Evolutionary conservation across 2,888 invertebrate species (phyloP).

Genomic region (Tachina lurida): DNA sequence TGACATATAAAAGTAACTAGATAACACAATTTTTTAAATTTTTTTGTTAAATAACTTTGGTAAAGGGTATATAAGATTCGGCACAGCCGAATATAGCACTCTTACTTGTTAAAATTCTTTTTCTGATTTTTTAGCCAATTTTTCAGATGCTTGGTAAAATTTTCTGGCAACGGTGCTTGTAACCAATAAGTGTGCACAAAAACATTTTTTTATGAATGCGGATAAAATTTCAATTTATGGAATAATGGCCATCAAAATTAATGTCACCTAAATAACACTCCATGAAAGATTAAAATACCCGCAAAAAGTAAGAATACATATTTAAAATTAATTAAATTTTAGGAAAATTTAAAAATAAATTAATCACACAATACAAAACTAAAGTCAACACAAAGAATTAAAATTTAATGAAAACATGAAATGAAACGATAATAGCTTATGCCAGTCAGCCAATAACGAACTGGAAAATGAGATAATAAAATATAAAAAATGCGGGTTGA

Average conservation of each 20-base stretch:
- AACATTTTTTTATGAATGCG: too few relatives aligned
- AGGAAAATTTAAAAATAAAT: constrained; percentile 16
- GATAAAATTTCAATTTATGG: not conserved
- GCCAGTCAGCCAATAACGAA: not conserved
- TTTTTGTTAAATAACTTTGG: too few relatives aligned
- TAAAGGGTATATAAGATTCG: too few relatives aligned
- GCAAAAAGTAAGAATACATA: constrained; percentile 1
- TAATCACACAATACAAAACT: constrained; percentile 17
- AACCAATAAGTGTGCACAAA: too few relatives aligned
- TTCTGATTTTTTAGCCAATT: too few relatives aligned
- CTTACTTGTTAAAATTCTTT: too few relatives aligned
- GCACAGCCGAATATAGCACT: too few relatives aligned
- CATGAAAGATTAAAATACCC: constrained; percentile 21
- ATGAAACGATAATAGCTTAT: not conserved
- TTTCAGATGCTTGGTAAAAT: too few relatives aligned
- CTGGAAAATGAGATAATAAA: not conserved
- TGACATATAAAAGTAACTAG: too few relatives aligned
- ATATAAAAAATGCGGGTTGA: not conserved
- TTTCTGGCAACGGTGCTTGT: too few relatives aligned
- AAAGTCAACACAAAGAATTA: constrained; percentile 1
- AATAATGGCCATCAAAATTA: constrained; percentile 1
- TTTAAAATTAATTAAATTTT: constrained; percentile 34
- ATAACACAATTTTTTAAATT: too few relatives aligned
- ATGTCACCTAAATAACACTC: not conserved
- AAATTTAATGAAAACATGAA: constrained; percentile 9